Evolutionary conservation across 1,140 invertebrate genomes (phyloP).

Genomic region (Lucilia cuprina): DNA sequence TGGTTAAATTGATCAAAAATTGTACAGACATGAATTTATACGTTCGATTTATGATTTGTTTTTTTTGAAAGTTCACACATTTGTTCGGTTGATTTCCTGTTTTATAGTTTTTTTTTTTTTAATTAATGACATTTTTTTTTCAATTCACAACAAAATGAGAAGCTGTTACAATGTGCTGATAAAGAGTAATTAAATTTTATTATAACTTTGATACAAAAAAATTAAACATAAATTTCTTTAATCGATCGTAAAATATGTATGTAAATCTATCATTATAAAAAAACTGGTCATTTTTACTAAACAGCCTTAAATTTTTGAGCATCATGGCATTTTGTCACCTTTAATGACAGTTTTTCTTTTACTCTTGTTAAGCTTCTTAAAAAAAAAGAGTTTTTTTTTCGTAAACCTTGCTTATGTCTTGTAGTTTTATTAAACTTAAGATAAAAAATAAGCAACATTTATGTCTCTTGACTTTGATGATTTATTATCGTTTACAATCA

Average conservation of each 20-base stretch:
- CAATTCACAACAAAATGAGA: background rate
- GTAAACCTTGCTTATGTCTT: background rate
- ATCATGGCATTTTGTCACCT: slow-evolving; percentile 18
- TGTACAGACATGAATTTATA: background rate
- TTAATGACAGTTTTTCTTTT: slow-evolving; percentile 16
- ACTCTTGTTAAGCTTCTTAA: background rate
- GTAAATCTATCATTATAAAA: background rate
- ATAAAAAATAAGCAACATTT: background rate
- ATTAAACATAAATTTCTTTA: background rate
- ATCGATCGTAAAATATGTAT: background rate
- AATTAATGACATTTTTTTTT: background rate
- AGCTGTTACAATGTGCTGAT: background rate
- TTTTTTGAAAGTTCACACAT: background rate
- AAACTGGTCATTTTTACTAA: background rate
- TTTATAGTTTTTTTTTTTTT: background rate
- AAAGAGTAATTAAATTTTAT: background rate
- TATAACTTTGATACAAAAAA: background rate
- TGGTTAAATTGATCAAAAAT: background rate
- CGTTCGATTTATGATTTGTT: slow-evolving; percentile 22
- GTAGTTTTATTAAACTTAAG: background rate
- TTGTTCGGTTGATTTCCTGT: background rate
- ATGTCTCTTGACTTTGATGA: slow-evolving; percentile 19
- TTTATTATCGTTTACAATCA: slow-evolving; percentile 37
- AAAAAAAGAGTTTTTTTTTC: too few species aligned
- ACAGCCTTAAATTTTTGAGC: background rate